Percentiles rank a stretch among this genome's conserved stretches.
Evolutionary conservation across 2,888 invertebrate species (phyloP).

Genomic region (Lissocephala sabroskyi): DNA sequence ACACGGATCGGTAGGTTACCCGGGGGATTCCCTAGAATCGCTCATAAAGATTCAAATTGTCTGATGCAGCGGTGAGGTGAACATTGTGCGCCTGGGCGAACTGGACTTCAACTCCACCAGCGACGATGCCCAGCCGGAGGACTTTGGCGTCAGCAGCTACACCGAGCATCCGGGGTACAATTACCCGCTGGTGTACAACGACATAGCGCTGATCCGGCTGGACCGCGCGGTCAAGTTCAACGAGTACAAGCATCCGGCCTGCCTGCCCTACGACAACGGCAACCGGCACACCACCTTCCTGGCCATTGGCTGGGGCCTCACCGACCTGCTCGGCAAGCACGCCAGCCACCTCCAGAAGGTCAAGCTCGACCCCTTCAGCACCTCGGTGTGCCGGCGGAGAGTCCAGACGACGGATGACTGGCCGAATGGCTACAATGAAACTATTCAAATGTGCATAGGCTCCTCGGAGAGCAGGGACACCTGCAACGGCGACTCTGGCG

Average conservation of each 20-base stretch:
- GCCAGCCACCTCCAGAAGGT: conserved; percentile 74
- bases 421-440: conserved; percentile 37
- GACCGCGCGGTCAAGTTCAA: conserved; percentile 66
- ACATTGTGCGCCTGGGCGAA: conserved; percentile 63
- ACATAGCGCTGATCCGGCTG: conserved; percentile 74
- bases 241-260: conserved; percentile 73
- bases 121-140: conserved; percentile 64
- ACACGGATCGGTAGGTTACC: conserved; percentile 12
- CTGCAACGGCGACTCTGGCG: conserved; percentile 65
- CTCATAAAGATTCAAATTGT: too few relatives aligned
- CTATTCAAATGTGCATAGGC: conserved; percentile 54
- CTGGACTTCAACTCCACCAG: conserved; percentile 53
- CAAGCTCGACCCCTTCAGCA: conserved; percentile 70
- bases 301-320: conserved; percentile 75
- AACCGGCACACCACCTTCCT: conserved; percentile 47
- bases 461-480: conserved; percentile 52
- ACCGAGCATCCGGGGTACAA: conserved; percentile 71
- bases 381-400: conserved; percentile 27
- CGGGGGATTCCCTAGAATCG: too few relatives aligned
- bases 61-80: conserved; percentile 50
- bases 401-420: conserved; percentile 28
- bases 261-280: conserved; percentile 67
- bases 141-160: conserved; percentile 48
- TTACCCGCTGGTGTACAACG: conserved; percentile 72
- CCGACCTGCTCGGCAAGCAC: conserved; percentile 53